Percentiles rank a stretch among this genome's conserved stretches.
phyloP scores from a whole-genome alignment of 2,113 vertebrate species.

The Labrus mixtus region DNA sequence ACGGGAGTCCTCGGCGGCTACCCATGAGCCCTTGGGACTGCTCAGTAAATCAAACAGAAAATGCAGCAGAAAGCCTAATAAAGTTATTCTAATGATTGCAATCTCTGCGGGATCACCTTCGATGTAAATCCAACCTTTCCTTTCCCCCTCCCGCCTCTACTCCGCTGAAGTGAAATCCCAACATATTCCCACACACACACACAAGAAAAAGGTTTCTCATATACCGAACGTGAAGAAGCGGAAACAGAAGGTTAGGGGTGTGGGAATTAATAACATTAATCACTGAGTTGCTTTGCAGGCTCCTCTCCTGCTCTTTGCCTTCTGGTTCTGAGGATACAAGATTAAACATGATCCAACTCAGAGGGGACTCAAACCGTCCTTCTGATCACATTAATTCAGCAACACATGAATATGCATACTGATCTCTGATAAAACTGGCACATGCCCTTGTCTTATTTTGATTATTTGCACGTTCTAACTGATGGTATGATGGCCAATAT shows the following conservation, averaged over 20 bases:
- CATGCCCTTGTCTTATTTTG: conserved; percentile 44
- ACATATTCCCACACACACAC: neutral
- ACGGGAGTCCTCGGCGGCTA: conserved; percentile 69
- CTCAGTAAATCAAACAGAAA: conserved; percentile 83
- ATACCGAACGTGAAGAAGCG: conserved; percentile 43
- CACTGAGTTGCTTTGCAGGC: conserved; percentile 40
- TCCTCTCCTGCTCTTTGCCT: conserved; percentile 52
- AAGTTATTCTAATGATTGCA: conserved; percentile 80
- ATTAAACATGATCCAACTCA: conserved; percentile 68
- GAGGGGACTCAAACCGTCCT: conserved; percentile 59
- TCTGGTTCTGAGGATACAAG: conserved; percentile 60
- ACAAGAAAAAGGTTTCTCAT: neutral
- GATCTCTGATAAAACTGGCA: conserved; percentile 49
- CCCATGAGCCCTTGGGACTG: conserved; percentile 77
- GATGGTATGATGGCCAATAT: neutral
- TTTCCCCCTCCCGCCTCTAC: conserved; percentile 9
- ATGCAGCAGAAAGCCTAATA: conserved; percentile 82
- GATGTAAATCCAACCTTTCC: conserved; percentile 39
- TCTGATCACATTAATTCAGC: conserved; percentile 75
- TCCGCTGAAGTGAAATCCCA: conserved; percentile 37
- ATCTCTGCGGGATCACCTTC: conserved; percentile 65
- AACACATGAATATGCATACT: conserved; percentile 64
- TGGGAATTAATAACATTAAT: conserved; percentile 77
- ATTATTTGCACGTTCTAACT: conserved; percentile 49
- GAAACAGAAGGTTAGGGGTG: conserved; percentile 70